phyloP scores from a whole-genome alignment of 92 coral and sea anemone genomes.

The Muricea muricata region DNA sequence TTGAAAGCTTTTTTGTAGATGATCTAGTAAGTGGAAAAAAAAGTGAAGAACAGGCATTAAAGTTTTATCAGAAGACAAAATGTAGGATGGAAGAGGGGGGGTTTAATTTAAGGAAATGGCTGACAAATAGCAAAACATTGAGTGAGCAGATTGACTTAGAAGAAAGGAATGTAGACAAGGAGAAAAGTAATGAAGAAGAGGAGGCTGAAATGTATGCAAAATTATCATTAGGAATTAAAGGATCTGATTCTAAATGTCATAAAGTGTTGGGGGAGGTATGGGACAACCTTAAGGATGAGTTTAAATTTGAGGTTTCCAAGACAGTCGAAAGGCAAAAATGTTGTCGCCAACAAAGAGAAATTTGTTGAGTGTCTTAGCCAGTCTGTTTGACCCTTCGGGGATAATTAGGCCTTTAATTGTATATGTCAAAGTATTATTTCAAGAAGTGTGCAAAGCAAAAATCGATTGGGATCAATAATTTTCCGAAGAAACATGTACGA shows the following conservation, averaged over 20 bases:
- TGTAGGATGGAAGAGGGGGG: constrained; percentile 53
- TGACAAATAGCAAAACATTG: too few species aligned
- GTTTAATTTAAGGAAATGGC: constrained; percentile 57
- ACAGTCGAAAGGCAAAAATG: too few species aligned
- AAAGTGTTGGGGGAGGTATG: constrained; percentile 60
- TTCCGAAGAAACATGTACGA: too few species aligned
- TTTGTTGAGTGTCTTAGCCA: too few species aligned
- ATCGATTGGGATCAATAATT: constrained; percentile 58
- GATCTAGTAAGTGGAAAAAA: constrained; percentile 66
- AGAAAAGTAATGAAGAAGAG: too few species aligned
- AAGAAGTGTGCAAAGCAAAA: constrained; percentile 57
- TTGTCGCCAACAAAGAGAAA: too few species aligned
- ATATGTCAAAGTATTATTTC: constrained; percentile 50
- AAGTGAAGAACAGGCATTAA: not conserved
- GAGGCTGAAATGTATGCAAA: too few species aligned
- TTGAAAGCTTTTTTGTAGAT: constrained; percentile 52
- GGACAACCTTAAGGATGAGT: constrained; percentile 45
- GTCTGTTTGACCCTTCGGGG: constrained; percentile 70
- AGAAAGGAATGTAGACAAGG: too few species aligned
- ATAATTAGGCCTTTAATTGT: constrained; percentile 59
- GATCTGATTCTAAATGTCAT: constrained; percentile 15
- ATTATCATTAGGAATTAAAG: constrained; percentile 32
- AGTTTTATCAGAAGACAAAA: constrained; percentile 36
- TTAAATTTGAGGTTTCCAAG: constrained; percentile 39
- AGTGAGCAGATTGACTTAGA: too few species aligned